Evolutionary conservation across 2,888 invertebrate genomes (phyloP).

Genomic region (Hecatera dysodea): DNA sequence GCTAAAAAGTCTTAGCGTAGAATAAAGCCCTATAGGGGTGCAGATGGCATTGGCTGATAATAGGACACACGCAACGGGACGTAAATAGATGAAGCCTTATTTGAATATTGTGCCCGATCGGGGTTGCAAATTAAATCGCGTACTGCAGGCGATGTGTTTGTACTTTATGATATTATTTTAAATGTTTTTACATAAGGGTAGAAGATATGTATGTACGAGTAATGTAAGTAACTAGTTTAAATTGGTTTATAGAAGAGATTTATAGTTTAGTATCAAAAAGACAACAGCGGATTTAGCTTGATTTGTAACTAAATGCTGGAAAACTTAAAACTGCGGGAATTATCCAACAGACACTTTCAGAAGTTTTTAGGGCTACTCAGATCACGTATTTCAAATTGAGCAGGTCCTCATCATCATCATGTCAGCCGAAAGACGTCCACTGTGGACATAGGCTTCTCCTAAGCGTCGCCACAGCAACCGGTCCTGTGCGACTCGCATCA

Average conservation of each 20-base stretch:
- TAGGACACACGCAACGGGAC: slow-evolving; percentile 86
- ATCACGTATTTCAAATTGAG: not conserved
- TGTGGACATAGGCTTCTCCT: too few relatives aligned
- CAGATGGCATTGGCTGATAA: slow-evolving; percentile 87
- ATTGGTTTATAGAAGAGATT: too few relatives aligned
- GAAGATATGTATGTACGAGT: too few relatives aligned
- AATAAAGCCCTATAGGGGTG: slow-evolving; percentile 72
- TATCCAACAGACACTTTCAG: not conserved
- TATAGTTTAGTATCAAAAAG: too few relatives aligned
- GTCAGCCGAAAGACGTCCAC: too few relatives aligned
- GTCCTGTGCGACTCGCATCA: too few relatives aligned
- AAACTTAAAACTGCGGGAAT: not conserved
- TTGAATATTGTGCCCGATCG: slow-evolving; percentile 88
- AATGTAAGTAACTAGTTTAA: too few relatives aligned
- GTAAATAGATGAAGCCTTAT: slow-evolving; percentile 90
- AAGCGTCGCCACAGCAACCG: too few relatives aligned
- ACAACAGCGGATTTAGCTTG: not conserved
- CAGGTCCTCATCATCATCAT: too few relatives aligned
- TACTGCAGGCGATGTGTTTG: slow-evolving; percentile 77
- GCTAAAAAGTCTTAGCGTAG: slow-evolving; percentile 60
- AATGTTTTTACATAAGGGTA: slow-evolving; percentile 50
- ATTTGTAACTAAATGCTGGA: not conserved
- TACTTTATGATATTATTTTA: slow-evolving; percentile 67
- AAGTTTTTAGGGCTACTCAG: not conserved
- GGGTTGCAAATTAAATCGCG: slow-evolving; percentile 88